Evolutionary conservation across 2,888 invertebrate species (phyloP), one percentile per base, ranked within the genome.

Genomic region (Argynnis bischoffii): DNA sequence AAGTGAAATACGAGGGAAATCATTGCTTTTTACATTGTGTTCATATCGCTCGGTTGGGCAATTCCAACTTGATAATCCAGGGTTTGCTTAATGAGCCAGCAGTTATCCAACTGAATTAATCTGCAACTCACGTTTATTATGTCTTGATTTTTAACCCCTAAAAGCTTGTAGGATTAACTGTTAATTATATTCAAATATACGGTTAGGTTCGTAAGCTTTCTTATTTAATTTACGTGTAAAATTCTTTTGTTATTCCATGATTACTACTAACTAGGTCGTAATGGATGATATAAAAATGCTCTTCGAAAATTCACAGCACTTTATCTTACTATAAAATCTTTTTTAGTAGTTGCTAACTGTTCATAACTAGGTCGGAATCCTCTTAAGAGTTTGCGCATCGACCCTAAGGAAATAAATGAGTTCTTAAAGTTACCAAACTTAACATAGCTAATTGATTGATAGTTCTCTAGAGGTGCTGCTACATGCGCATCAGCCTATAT

Each of bases 21-120:
- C 88, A 90, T 89, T 87, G 88, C 88, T 86, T 89, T 90, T 89
- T 84, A 86, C 85, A 83, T 88, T 85, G 89, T 86, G 86, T 85
- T 88, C 87, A 86, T 85, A 86, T 83, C 85, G 85, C 83, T 84
- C 84, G 83, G 81, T 82, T 81, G 81, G 81, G 84, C 84, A 88
- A 86, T 89, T 85, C 85, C 85, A 85, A 86, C 84, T 87, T 88
- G 86, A 88, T 90, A 90, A 90, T 89, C 89, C 88, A 76, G 86
- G 85, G 86, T 81, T 81, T 81, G 83, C 83, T 85, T 86, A 89
- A 89, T 87, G 88, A 86, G 81, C 77, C 81, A 79, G 83, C 81
- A 84, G 81, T 84, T 85, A 87, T 86, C 84, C 76, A 71, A 73
- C 75, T 74, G 85, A 84, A 85, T 88, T 88, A 85, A 83, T 81